A percentile compares a stretch with the other conserved stretches of the same genome.
These are phyloP conservation scores for Condylura cristata DNA, from an alignment of 2,113 vertebrate species.

Conservation along the genomic window DNA sequence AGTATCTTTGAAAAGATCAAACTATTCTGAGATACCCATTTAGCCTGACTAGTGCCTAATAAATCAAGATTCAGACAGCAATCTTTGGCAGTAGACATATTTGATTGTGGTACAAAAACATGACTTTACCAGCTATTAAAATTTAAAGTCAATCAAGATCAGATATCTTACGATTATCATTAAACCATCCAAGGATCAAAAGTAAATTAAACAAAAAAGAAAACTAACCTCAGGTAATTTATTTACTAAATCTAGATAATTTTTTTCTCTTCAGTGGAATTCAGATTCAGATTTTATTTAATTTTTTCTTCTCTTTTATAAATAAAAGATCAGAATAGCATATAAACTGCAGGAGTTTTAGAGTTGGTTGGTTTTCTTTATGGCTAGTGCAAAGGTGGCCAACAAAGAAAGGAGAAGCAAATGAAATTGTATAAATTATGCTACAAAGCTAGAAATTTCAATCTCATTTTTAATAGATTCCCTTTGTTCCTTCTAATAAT, in stretches of 20 bases:
- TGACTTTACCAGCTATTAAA: slow-evolving; percentile 17
- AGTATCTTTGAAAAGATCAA: slow-evolving; percentile 54
- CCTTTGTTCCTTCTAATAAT: background rate
- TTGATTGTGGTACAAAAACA: slow-evolving; percentile 28
- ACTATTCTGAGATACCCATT: background rate
- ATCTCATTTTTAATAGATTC: background rate
- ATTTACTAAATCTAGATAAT: background rate
- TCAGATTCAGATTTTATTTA: slow-evolving; percentile 24
- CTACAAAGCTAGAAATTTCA: background rate
- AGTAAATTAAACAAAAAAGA: background rate
- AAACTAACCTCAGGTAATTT: background rate
- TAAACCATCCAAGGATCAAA: background rate
- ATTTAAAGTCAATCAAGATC: slow-evolving; percentile 35
- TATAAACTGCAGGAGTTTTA: background rate
- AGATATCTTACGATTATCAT: background rate
- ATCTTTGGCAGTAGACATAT: slow-evolving; percentile 13
- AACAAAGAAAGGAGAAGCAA: slow-evolving; percentile 40
- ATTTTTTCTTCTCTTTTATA: background rate
- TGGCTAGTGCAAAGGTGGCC: background rate
- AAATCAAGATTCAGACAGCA: slow-evolving; percentile 40
- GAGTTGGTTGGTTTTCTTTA: background rate
- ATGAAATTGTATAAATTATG: slow-evolving; percentile 18
- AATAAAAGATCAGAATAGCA: slow-evolving; percentile 27
- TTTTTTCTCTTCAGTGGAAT: slow-evolving; percentile 30
- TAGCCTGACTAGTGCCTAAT: slow-evolving; percentile 33